These are phyloP conservation scores for Phyllostomus hastatus DNA, from an alignment of 2,113 vertebrate genomes.

Conservation along the genomic window DNA sequence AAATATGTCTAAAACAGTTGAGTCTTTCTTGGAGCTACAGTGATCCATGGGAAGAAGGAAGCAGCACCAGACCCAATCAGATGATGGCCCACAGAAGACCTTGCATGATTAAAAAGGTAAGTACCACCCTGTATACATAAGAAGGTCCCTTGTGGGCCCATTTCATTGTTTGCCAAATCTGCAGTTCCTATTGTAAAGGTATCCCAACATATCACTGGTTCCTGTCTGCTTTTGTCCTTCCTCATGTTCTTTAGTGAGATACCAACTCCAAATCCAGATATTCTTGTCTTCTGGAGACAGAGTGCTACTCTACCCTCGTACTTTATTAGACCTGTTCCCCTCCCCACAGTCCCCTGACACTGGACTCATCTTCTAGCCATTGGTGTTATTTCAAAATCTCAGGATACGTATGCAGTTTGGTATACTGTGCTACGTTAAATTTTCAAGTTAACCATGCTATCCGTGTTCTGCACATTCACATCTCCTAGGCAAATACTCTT, in stretches of 20 bases:
- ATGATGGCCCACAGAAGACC: not conserved
- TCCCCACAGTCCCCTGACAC: not conserved
- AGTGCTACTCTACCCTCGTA: not conserved
- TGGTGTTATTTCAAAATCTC: not conserved
- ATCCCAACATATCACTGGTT: not conserved
- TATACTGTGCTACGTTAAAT: not conserved
- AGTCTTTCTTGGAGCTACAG: not conserved
- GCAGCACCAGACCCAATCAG: not conserved
- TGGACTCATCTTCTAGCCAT: not conserved
- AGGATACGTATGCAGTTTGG: not conserved
- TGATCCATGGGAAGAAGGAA: not conserved
- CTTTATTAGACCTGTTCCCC: not conserved
- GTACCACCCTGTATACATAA: not conserved
- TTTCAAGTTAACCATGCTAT: not conserved
- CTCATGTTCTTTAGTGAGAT: not conserved
- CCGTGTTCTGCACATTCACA: not conserved
- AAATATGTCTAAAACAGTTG: not conserved
- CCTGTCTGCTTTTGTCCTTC: not conserved
- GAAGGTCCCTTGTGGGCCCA: not conserved
- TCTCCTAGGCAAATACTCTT: constrained; percentile 15
- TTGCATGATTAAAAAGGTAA: not conserved
- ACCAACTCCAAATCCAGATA: not conserved
- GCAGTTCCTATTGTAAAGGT: not conserved
- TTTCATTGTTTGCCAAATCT: not conserved
- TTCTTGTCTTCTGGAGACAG: not conserved